Percentiles rank a stretch among this genome's conserved stretches.
Conservation (phyloP, 2,113 vertebrate genomes). For the Rhizomys pruinosus region DNA sequence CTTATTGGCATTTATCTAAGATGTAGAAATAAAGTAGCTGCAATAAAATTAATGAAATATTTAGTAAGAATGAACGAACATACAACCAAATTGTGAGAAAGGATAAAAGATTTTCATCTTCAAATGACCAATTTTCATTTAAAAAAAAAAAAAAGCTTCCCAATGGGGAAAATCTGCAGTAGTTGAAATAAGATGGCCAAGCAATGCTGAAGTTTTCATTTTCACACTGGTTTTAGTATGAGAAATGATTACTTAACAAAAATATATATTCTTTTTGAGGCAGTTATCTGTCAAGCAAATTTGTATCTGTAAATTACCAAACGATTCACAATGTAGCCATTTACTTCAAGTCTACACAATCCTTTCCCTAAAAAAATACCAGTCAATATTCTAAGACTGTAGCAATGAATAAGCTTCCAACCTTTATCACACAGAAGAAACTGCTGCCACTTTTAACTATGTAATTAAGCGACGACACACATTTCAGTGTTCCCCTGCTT, state of each 20-base stretch:
- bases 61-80: constrained; percentile 85
- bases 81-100: constrained; percentile 83
- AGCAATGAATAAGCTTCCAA: constrained; percentile 82
- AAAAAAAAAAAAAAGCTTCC: constrained; percentile 82
- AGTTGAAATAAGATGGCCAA: constrained; percentile 84
- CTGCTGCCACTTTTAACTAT: constrained; percentile 86
- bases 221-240: constrained; percentile 87
- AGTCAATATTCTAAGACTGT: constrained; percentile 80
- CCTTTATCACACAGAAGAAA: constrained; percentile 85
- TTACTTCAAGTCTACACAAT: constrained; percentile 86
- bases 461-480: constrained; percentile 79
- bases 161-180: constrained; percentile 74
- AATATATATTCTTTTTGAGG: constrained; percentile 85
- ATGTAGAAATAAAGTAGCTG: constrained; percentile 85
- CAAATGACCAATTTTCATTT: constrained; percentile 81
- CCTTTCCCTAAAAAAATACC: constrained; percentile 79
- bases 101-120: constrained; percentile 82
- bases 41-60: constrained; percentile 85
- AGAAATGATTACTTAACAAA: constrained; percentile 94
- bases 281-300: constrained; percentile 85
- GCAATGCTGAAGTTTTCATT: constrained; percentile 83
- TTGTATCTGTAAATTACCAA: constrained; percentile 85
- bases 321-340: constrained; percentile 83
- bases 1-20: constrained; percentile 85
- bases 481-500: constrained; percentile 85